phyloP scores from a whole-genome alignment of 2,113 vertebrate species.

The Anguilla rostrata region DNA sequence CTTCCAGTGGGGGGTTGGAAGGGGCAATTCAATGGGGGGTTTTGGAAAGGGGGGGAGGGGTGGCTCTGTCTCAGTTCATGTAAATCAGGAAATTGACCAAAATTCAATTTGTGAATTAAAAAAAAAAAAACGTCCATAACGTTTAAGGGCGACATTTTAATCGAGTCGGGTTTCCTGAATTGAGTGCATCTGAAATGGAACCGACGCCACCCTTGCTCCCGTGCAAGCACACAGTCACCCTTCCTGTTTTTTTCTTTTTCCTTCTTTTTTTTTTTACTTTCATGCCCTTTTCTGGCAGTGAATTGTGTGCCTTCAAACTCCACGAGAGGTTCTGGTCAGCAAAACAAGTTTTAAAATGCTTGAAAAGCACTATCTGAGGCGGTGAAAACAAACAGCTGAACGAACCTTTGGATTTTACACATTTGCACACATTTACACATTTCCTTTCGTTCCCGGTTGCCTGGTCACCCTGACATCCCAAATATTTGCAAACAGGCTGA shows the following conservation, averaged over 20 bases:
- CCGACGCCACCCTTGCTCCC: not conserved
- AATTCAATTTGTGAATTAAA: not conserved
- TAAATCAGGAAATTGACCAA: not conserved
- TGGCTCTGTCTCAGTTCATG: not conserved
- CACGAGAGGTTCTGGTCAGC: too few relatives aligned
- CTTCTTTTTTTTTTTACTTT: not conserved
- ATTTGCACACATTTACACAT: not conserved
- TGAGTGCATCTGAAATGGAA: not conserved
- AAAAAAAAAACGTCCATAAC: not conserved
- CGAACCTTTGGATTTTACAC: not conserved
- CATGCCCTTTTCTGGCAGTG: not conserved
- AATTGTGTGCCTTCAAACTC: not conserved
- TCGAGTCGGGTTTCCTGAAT: not conserved
- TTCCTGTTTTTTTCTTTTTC: not conserved
- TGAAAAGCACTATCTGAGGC: not conserved
- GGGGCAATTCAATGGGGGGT: not conserved
- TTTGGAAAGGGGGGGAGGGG: not conserved
- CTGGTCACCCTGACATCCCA: slow-evolving; percentile 32
- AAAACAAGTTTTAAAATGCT: too few relatives aligned
- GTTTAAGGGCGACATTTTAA: not conserved
- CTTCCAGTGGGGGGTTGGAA: too few relatives aligned
- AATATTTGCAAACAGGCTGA: slow-evolving; percentile 28
- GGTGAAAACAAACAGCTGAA: not conserved
- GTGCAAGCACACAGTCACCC: not conserved
- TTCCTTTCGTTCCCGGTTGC: slow-evolving; percentile 16